Conservation (phyloP, 2,888 invertebrate species). For the Hyppa rectilinea region DNA sequence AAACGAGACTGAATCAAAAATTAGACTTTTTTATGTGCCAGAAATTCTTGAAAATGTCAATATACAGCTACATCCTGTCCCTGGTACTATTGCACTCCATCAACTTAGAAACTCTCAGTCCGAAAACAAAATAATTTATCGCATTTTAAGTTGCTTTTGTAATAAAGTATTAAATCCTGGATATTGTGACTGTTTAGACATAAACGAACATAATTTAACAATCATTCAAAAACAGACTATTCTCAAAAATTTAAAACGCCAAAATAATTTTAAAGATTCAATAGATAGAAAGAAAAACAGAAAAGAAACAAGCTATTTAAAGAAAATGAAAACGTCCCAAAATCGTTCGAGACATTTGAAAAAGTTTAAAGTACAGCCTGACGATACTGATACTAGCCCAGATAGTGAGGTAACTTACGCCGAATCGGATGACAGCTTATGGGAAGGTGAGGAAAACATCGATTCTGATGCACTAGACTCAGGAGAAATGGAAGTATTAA, state of each 20-base stretch:
- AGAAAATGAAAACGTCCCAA: too few species aligned
- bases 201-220: background rate
- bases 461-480: too few species aligned
- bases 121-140: background rate
- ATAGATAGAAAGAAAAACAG: background rate
- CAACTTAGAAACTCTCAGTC: background rate
- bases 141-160: conserved; percentile 1
- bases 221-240: background rate
- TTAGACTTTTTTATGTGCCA: background rate
- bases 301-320: background rate
- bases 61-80: background rate
- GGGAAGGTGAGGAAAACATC: too few species aligned
- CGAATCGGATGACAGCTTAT: too few species aligned
- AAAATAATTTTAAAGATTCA: background rate
- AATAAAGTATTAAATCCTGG: background rate
- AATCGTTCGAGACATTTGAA: too few species aligned
- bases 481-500: too few species aligned
- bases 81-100: background rate
- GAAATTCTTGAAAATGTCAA: background rate
- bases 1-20: background rate
- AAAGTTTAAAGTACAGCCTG: too few species aligned
- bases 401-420: too few species aligned
- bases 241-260: background rate
- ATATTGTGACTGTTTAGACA: background rate
- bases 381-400: too few species aligned